Evolutionary conservation across 2,113 vertebrate species (phyloP).

Genomic region (Cnemophilus loriae): DNA sequence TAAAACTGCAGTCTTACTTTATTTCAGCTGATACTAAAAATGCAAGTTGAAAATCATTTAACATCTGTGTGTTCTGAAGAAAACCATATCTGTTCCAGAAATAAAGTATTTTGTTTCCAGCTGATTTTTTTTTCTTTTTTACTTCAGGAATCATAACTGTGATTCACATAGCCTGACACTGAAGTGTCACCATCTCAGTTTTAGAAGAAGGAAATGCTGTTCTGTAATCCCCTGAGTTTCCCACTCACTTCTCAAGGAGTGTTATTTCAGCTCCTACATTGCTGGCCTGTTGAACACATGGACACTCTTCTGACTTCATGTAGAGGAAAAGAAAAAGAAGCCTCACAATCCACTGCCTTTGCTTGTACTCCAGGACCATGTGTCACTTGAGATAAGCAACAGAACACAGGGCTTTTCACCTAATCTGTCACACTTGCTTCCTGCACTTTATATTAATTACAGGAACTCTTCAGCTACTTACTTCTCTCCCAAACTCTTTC

Average conservation of each 20-base stretch:
- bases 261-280: not conserved
- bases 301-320: not conserved
- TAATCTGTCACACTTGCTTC: slow-evolving; percentile 32
- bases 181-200: not conserved
- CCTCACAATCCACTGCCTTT: not conserved
- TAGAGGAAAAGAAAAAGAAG: not conserved
- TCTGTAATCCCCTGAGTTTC: not conserved
- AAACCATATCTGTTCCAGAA: slow-evolving; percentile 13
- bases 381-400: slow-evolving; percentile 47
- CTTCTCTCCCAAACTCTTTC: not conserved
- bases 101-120: slow-evolving; percentile 2
- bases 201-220: not conserved
- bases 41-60: not conserved
- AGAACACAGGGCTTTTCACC: slow-evolving; percentile 22
- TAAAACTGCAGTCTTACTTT: not conserved
- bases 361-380: not conserved
- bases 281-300: not conserved
- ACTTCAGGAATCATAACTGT: slow-evolving; percentile 11
- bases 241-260: not conserved
- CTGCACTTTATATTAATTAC: slow-evolving; percentile 55
- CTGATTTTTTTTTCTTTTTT: slow-evolving; percentile 4
- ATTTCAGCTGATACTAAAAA: not conserved
- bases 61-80: slow-evolving; percentile 24
- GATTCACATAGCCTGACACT: not conserved
- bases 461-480: slow-evolving; percentile 21